Conservation (phyloP, 2,888 invertebrate genomes). For the Laspeyria flexula region DNA sequence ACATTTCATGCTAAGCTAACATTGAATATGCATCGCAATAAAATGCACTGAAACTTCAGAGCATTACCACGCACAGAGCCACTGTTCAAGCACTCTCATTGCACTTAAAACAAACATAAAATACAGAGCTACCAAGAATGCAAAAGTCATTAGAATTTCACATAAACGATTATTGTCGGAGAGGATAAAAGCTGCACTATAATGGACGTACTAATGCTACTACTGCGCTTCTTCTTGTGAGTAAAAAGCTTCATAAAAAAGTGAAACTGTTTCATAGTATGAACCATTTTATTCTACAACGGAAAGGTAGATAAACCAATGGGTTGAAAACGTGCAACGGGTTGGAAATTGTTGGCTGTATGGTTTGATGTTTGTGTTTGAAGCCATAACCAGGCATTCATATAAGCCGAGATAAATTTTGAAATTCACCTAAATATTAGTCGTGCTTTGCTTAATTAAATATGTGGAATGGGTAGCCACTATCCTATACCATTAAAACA, state of each 20-base stretch:
- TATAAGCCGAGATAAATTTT: too few species aligned
- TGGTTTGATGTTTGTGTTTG: too few species aligned
- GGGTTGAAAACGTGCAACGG: conserved; percentile 23
- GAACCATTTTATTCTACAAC: background rate
- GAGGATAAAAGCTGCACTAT: background rate
- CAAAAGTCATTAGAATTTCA: conserved; percentile 26
- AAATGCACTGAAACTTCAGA: conserved; percentile 22
- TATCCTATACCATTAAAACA: too few species aligned
- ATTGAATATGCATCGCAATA: conserved; percentile 25
- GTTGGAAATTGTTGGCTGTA: conserved; percentile 5
- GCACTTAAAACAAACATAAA: conserved; percentile 36
- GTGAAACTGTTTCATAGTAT: too few species aligned
- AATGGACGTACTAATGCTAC: background rate
- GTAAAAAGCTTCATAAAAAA: background rate
- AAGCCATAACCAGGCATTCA: too few species aligned
- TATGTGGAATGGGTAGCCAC: too few species aligned
- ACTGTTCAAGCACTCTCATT: conserved; percentile 23
- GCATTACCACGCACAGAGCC: background rate
- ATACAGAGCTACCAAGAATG: conserved; percentile 20
- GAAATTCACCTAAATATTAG: too few species aligned
- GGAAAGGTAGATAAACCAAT: conserved; percentile 11
- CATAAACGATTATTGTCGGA: conserved; percentile 18
- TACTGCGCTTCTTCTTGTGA: background rate
- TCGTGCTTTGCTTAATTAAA: too few species aligned
- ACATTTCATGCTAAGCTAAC: background rate